phyloP scores from a whole-genome alignment of 2,888 invertebrate genomes.

The Pseudococcus jackbeardsleyi region DNA sequence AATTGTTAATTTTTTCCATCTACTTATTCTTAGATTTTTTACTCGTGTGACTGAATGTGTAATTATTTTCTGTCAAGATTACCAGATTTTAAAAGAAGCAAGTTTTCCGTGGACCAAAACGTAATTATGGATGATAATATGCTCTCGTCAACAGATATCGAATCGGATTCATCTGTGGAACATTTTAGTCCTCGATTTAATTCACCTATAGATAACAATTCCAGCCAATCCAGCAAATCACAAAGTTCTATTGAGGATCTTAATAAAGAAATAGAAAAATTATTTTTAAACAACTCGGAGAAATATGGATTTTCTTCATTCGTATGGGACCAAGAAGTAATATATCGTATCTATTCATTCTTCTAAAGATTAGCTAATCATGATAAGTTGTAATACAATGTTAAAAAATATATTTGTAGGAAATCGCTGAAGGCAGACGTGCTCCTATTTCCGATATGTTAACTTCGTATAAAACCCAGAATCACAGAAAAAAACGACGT shows the following conservation, averaged over 20 bases:
- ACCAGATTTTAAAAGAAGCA: background rate
- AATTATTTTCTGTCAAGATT: constrained; percentile 27
- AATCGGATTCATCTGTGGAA: constrained; percentile 20
- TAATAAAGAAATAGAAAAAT: constrained; percentile 64
- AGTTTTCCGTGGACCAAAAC: constrained; percentile 37
- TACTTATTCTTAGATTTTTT: background rate
- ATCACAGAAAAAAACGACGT: constrained; percentile 57
- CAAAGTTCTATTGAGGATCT: constrained; percentile 61
- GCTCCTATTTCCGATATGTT: constrained; percentile 60
- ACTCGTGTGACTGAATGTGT: background rate
- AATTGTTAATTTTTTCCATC: background rate
- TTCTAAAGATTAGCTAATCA: background rate
- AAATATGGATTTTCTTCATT: constrained; percentile 58
- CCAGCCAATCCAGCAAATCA: constrained; percentile 59
- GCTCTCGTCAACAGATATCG: constrained; percentile 29
- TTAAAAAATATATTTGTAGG: constrained; percentile 10
- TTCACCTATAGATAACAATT: constrained; percentile 55
- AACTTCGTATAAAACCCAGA: constrained; percentile 55
- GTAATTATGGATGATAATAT: constrained; percentile 46
- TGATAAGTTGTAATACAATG: background rate
- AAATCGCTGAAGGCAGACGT: constrained; percentile 59
- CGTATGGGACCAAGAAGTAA: constrained; percentile 59
- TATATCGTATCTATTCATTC: background rate
- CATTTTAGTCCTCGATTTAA: constrained; percentile 54
- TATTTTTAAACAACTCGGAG: constrained; percentile 59